Base-by-base conservation (phyloP, 2,888 invertebrate genomes). In the Papilio elwesi region DNA sequence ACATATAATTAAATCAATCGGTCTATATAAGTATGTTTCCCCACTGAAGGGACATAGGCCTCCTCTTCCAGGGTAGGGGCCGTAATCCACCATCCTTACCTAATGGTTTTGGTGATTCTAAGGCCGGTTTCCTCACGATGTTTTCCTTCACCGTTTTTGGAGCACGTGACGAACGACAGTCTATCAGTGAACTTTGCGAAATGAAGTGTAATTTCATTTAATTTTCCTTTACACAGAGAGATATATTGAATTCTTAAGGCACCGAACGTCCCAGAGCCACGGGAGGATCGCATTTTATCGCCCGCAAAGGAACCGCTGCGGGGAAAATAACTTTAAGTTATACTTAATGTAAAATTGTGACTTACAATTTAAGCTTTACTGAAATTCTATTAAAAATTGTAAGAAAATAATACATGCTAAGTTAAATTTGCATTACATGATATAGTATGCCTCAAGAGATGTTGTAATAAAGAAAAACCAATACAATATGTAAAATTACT, bases 261-360 rank as follows among this genome's bases (percentile, higher is more conserved):
- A 53, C 8, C 47, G 6, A 1, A 36, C 13, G 62, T 48, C 66
- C 38, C 66, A n/a, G 43, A 38, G 47, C 66, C 66, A 16, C 38
- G 47, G 51, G 43, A 16, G 59, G 26, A 65, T 71, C 51, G 59
- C 59, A 52, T 36, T 71, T 71, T 71, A 71, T 71, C 59, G 66
- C 71, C 62, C 66, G 16, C 71, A 65, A 63, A 15, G 71, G 66
- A 66, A 52, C 66, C 26, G 66, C 65, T 51, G 38, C 47, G 59
- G 52, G 59, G 16, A 57, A 65, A 71, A 70, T 70, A 70, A 70
- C 51, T 64, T 70, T 47, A 15, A 48, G 70, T 53, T 26, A n/a
- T n/a, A 70, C 63, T 63, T 38, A 70, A 64, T 47, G 53, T 64
- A 53, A 64, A 66, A 66, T 51, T 36, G 65, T 66, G 52, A 51